A percentile compares a stretch with the other conserved stretches of the same genome.
Conservation (phyloP, 1,140 invertebrate species). For the Drosophila grimshawi region DNA sequence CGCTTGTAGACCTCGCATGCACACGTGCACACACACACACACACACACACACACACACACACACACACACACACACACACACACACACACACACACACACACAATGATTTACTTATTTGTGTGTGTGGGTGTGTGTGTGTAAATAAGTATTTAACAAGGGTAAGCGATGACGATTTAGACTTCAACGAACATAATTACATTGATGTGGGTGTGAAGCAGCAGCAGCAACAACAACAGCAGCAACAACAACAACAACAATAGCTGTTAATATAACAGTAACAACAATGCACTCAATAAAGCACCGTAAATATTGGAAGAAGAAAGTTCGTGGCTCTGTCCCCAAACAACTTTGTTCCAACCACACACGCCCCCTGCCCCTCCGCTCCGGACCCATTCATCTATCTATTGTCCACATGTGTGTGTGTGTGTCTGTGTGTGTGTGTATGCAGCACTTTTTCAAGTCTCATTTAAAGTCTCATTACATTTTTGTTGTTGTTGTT, state of each 20-base stretch:
- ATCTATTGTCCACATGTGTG: conserved; percentile 48
- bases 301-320: conserved; percentile 63
- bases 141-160: conserved; percentile 43
- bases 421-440: neutral
- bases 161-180: conserved; percentile 39
- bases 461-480: conserved; percentile 47
- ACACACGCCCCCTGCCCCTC: conserved; percentile 8
- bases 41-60: neutral
- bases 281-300: conserved; percentile 56
- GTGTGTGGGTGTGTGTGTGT: conserved; percentile 1
- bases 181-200: conserved; percentile 34
- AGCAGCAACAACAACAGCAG: conserved; percentile 27
- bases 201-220: conserved; percentile 55
- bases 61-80: conserved; percentile 1
- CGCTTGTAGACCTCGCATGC: neutral
- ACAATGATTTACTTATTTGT: neutral
- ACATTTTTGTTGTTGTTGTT: neutral
- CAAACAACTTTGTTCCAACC: conserved; percentile 14
- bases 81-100: neutral
- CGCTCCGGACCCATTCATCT: neutral
- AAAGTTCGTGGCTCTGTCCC: conserved; percentile 64
- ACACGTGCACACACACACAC: conserved; percentile 1
- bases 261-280: conserved; percentile 18
- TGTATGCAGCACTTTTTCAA: conserved; percentile 36
- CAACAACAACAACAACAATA: conserved; percentile 21